Evolutionary conservation across 1,140 invertebrate species (phyloP).

Genomic region (Drosophila ironensis): DNA sequence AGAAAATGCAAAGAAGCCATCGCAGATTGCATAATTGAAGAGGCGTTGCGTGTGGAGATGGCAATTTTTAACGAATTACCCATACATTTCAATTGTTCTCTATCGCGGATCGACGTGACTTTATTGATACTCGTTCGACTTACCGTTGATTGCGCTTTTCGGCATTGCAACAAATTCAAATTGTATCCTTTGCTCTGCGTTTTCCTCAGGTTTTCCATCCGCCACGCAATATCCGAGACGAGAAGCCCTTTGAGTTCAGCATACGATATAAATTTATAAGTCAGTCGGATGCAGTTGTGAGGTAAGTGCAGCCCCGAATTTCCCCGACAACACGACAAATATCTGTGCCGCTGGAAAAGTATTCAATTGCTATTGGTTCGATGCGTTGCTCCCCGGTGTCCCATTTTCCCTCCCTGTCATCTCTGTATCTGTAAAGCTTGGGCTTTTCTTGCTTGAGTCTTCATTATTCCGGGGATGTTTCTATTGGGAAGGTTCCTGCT

Average conservation of each 20-base stretch:
- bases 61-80: slow-evolving; percentile 21
- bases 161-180: slow-evolving; percentile 7
- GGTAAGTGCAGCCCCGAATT: slow-evolving; percentile 67
- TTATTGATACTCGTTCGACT: slow-evolving; percentile 24
- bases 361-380: slow-evolving; percentile 40
- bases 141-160: slow-evolving; percentile 34
- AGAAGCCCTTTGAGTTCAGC: slow-evolving; percentile 88
- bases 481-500: slow-evolving; percentile 30
- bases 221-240: slow-evolving; percentile 83
- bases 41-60: slow-evolving; percentile 51
- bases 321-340: slow-evolving; percentile 27
- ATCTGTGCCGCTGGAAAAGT: slow-evolving; percentile 17
- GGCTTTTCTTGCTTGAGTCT: slow-evolving; percentile 12
- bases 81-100: not conserved
- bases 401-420: slow-evolving; percentile 17
- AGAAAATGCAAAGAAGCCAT: slow-evolving; percentile 32
- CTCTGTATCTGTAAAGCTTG: slow-evolving; percentile 19
- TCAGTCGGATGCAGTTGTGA: slow-evolving; percentile 88
- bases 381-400: slow-evolving; percentile 3
- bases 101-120: not conserved
- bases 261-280: slow-evolving; percentile 91
- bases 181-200: slow-evolving; percentile 8
- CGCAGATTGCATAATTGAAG: slow-evolving; percentile 67
- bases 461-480: slow-evolving; percentile 26
- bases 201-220: slow-evolving; percentile 86